Base-by-base conservation (phyloP, 2,888 invertebrate genomes). In the Phyto melanocephala region DNA sequence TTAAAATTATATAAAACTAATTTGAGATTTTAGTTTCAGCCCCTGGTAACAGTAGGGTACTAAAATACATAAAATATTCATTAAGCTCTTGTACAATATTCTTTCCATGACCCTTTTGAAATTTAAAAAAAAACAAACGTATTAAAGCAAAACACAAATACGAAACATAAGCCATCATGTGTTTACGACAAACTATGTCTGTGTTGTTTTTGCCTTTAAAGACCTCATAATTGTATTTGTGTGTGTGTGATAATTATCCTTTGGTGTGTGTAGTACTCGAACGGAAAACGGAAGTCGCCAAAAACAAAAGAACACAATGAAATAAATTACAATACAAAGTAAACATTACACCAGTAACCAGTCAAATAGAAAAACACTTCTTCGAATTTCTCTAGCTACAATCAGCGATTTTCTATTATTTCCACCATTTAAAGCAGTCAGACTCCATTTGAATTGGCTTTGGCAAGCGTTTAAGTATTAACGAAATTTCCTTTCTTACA, bases 271-370 rank as follows among this genome's bases (percentile, higher is more conserved):
- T 52, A 71, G 78, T 47, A 17, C 15, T 40, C 42, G 70, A 83
- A 56, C 76, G 78, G 79, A 78, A 80, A 76, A 67, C 84, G 85
- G 86, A 86, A 85, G 85, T 84, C 85, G 81, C 85, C n/a, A 80
- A 84, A 85, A 85, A 85, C 28, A 86, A n/a, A n/a, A n/a, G n/a
- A n/a, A n/a, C n/a, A 84, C 83, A 84, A 77, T 81, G 75, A 79
- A 82, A 85, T 85, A 85, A 85, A 85, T 84, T 83, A 85, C 78
- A 82, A 82, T 65, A 79, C 82, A 79, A 79, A 74, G 68, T 70
- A 74, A 76, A 74, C 77, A 71, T 65, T 79, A 75, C 20, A 47
- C 35, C 65, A 47, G 28, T 28, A 52, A 80, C 15, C 37, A 52
- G 35, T n/a, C 24, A 17, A 52, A 37, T 22, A 65, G 17, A 17